phyloP scores from a whole-genome alignment of 1,140 invertebrate species.

The Hestina assimilis region DNA sequence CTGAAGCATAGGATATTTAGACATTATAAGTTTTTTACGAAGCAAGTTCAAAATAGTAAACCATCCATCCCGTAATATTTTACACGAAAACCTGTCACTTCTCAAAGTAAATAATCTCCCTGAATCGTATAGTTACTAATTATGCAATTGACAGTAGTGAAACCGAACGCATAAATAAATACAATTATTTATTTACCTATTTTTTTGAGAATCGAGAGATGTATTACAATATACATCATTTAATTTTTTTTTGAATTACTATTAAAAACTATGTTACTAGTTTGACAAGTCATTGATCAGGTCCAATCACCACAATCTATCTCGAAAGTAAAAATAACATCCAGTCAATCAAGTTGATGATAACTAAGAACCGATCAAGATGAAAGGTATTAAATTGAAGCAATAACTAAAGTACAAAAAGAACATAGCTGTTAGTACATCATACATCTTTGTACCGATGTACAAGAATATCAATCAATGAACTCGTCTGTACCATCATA shows the following conservation, averaged over 20 bases:
- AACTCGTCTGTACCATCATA: constrained; percentile 26
- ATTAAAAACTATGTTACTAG: neutral
- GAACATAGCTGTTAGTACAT: constrained; percentile 13
- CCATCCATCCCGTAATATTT: no score
- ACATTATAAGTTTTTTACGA: no score
- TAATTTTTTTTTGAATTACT: neutral
- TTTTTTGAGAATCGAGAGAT: neutral
- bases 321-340: constrained; percentile 23
- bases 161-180: no score
- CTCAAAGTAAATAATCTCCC: no score
- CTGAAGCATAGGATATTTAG: no score
- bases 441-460: constrained; percentile 24
- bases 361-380: constrained; percentile 23
- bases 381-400: constrained; percentile 32
- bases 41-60: no score
- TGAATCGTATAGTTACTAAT: no score
- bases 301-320: constrained; percentile 1
- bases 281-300: neutral
- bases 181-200: no score
- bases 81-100: no score
- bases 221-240: neutral
- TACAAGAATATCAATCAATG: constrained; percentile 59
- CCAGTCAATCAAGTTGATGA: constrained; percentile 21
- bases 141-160: no score
- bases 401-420: constrained; percentile 22